Percentiles rank a stretch among this genome's conserved stretches.
These are phyloP conservation scores for Micrastur ruficollis DNA, from an alignment of 2,797 vertebrate genomes.

Conservation along the genomic window DNA sequence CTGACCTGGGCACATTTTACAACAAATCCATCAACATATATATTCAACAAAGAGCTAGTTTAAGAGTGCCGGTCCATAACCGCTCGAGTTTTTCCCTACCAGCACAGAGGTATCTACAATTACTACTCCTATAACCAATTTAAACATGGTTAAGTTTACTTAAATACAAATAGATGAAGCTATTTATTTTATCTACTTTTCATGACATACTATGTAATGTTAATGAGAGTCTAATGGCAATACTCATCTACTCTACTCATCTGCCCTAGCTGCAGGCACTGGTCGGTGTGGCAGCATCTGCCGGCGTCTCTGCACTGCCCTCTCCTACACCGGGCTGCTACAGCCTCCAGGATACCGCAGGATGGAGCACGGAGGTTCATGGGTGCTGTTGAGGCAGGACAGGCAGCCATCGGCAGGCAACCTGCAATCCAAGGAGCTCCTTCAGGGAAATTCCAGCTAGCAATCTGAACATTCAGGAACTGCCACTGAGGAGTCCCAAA, in stretches of 20 bases:
- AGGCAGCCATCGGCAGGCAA: background rate
- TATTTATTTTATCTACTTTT: background rate
- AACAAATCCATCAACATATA: background rate
- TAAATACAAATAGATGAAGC: background rate
- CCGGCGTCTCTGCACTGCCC: fast-evolving
- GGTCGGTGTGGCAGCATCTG: fast-evolving
- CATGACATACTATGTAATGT: fast-evolving
- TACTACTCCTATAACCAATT: background rate
- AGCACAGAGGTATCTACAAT: fast-evolving
- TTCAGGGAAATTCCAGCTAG: background rate
- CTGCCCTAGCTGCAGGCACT: background rate
- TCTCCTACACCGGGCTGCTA: background rate
- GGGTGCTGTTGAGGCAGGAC: background rate
- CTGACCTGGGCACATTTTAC: background rate
- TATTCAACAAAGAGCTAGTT: background rate
- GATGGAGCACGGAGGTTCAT: fast-evolving
- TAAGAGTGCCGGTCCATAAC: background rate
- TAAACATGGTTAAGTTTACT: background rate
- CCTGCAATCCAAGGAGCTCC: background rate
- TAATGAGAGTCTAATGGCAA: background rate
- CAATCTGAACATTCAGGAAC: background rate
- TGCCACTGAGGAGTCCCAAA: background rate
- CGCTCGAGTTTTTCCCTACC: background rate
- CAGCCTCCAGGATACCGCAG: fast-evolving
- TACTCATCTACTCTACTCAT: background rate